Evolutionary conservation across 2,113 vertebrate species (phyloP), one percentile per base, ranked within the genome.

Genomic region (Pelusios castaneus): DNA sequence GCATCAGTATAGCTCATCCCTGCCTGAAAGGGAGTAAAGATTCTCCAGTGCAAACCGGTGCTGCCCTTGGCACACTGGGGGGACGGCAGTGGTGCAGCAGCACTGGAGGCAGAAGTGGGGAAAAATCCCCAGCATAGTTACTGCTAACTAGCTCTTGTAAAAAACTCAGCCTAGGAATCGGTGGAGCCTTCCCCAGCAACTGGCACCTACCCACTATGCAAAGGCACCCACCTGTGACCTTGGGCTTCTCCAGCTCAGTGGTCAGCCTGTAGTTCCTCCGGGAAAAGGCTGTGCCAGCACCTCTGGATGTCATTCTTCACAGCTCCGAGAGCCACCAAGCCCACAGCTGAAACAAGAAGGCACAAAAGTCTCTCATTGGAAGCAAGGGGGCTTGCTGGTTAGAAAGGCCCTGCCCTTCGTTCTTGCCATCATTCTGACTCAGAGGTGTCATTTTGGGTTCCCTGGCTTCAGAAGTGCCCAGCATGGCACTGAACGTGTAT

Each of bases 291-390:
- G 98, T 97, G 56, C 98, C 97, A 10, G 99, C 96, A 88, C 98
- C 99, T 97, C 99, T 99, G 2, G 99, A 99, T 6, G 98, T 99
- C 99, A 99, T 99, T 92, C 95, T 98, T 98, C 97, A 97, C 90
- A 80, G 95, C 92, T 89, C 84, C 84, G 92, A 91, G 96, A 97
- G 95, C 58, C 95, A 95, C 34, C 54, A 76, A 86, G 93, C 91
- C 92, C 58, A 34, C 87, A 88, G 90, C 93, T 82, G 49, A 1
- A 92, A 79, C 2, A 45, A 47, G 45, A 10, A 24, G 49, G 54
- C 17, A 43, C 52, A 82, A 31, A n/a, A 24, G 75, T 41, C 29
- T 31, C n/a, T 38, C 34, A 67, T 38, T 76, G 34, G 29, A 56
- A 85, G 70, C 73, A 24, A 73, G n/a, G 82, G 19, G 21, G 38